phyloP scores from a whole-genome alignment of 2,113 vertebrate genomes.

The Felis chaus region DNA sequence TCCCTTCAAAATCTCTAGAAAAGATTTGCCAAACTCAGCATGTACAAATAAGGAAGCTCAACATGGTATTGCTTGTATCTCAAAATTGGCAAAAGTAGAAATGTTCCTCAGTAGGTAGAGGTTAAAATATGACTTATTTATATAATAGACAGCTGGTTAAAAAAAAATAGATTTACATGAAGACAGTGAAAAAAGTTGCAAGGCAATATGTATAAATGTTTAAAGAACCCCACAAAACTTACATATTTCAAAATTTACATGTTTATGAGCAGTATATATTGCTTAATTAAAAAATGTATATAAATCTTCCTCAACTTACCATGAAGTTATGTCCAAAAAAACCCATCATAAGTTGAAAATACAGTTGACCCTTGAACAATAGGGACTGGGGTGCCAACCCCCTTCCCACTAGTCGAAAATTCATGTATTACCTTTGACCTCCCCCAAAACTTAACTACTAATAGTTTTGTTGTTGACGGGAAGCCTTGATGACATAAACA shows the following conservation, averaged over 20 bases:
- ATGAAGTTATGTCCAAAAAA: background rate
- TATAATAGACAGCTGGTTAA: background rate
- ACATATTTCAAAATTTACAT: constrained; percentile 7
- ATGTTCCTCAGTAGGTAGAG: background rate
- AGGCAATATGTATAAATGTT: background rate
- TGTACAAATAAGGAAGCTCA: background rate
- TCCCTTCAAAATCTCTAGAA: background rate
- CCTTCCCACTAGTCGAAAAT: background rate
- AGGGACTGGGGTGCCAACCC: background rate
- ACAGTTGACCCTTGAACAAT: background rate
- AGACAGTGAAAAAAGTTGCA: background rate
- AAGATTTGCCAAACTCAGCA: background rate
- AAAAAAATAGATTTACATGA: background rate
- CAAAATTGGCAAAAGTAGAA: background rate
- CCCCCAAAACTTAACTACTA: background rate
- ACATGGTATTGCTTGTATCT: background rate
- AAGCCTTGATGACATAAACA: background rate
- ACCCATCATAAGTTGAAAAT: background rate
- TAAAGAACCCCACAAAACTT: background rate
- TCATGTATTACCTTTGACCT: background rate
- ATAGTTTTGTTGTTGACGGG: background rate
- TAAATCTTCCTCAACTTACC: background rate
- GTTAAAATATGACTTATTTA: constrained; percentile 20
- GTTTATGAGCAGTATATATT: background rate
- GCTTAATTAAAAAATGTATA: background rate